Evolutionary conservation across 1,140 invertebrate species (phyloP), one percentile per base, ranked within the genome.

Genomic region (Apis cerana): DNA sequence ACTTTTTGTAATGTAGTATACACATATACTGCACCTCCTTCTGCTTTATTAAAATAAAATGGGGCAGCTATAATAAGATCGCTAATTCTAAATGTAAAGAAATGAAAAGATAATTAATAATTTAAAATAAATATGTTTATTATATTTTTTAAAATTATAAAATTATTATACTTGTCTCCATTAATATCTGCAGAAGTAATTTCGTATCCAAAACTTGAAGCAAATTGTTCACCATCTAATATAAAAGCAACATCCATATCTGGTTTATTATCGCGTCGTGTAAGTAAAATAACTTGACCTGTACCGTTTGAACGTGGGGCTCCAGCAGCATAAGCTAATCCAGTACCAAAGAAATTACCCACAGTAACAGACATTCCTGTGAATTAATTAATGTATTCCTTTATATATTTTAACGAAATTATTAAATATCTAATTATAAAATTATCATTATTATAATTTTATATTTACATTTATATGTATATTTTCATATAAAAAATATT

Each of bases 1-100:
- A 50, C 92, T 90, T 70, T 94, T 19, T 85, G 62, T 59, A 95
- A 87, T 86, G 90, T 97, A 97, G 90, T 97, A 91, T 98, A 99
- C 52, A 99, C 93, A 89, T 99, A 99, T 27, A 99, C 97, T 8
- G 98, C 98, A 52, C 98, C 98, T 59, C 98, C 98, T 65, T 95
- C 94, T 50, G 96, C 96, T 84, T 96, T 96, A 13, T 95, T 95
- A 91, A 98, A 99, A 91, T 98, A 99, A 93, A 99, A 98, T 21
- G 98, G 98, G 17, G 98, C 98, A 33, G 97, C 97, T 1, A 99
- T 97, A 67, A 99, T 94, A 13, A 99, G 94, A 95, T 99, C 98
- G 33, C 97, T 96, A 84, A 96, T 94, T 58, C 97, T 98, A 90
- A 82, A 95, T 94, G 71, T 75, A 80, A 71, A 61, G 58, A 27